These are phyloP conservation scores for Podiceps cristatus DNA, from an alignment of 2,113 vertebrate species.

Conservation along the genomic window DNA sequence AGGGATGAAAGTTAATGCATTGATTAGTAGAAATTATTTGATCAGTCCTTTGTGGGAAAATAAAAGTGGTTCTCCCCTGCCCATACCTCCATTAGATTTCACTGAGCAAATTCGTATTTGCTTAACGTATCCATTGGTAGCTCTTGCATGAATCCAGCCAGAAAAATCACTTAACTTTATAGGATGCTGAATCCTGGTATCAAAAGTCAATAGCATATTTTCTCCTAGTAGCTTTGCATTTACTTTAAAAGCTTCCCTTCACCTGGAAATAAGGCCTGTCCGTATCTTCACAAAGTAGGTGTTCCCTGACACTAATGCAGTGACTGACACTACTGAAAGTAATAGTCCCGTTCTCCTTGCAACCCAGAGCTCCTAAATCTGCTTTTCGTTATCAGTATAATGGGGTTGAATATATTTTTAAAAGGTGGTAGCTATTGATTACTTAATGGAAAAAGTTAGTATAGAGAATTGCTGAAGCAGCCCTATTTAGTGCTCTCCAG, in stretches of 20 bases:
- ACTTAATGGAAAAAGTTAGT: slow-evolving; percentile 79
- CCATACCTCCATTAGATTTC: background rate
- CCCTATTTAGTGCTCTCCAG: slow-evolving; percentile 66
- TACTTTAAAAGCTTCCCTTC: slow-evolving; percentile 60
- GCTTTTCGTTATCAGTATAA: slow-evolving; percentile 68
- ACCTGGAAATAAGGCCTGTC: slow-evolving; percentile 38
- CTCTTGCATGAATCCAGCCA: slow-evolving; percentile 25
- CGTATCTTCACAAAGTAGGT: slow-evolving; percentile 39
- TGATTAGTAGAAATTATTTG: background rate
- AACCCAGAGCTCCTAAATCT: slow-evolving; percentile 56
- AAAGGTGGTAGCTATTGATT: slow-evolving; percentile 81
- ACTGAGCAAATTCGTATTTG: background rate
- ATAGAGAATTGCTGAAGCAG: slow-evolving; percentile 75
- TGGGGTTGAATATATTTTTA: slow-evolving; percentile 76
- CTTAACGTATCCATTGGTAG: slow-evolving; percentile 9
- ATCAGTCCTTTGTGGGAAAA: background rate
- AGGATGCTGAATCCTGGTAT: slow-evolving; percentile 50
- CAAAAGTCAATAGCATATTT: slow-evolving; percentile 64
- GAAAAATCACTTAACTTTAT: slow-evolving; percentile 64
- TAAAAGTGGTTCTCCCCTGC: background rate
- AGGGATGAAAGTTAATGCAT: background rate
- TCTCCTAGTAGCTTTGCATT: slow-evolving; percentile 47
- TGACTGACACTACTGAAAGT: slow-evolving; percentile 65
- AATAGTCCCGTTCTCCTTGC: slow-evolving; percentile 40
- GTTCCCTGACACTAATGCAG: slow-evolving; percentile 52